Conservation (phyloP, 2,888 invertebrate species). For the Drosophila mayaguana region DNA sequence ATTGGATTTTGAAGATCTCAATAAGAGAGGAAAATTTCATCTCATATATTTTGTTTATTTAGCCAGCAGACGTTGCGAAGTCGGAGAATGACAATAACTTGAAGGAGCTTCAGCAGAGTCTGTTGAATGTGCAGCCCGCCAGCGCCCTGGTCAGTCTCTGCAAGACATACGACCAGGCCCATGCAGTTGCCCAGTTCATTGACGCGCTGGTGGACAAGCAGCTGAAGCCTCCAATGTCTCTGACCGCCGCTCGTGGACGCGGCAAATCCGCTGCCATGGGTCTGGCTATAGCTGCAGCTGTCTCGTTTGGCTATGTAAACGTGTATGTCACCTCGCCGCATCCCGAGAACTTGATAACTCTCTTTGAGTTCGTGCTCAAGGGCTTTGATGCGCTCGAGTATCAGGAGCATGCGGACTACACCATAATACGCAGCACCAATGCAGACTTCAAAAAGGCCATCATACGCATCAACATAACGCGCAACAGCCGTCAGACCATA, state of each 20-base stretch:
- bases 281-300: conserved; percentile 94
- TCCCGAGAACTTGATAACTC: conserved; percentile 98
- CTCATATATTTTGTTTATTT: neutral
- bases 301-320: conserved; percentile 93
- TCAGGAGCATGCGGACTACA: conserved; percentile 98
- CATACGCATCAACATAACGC: conserved; percentile 95
- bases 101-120: conserved; percentile 91
- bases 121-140: conserved; percentile 96
- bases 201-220: conserved; percentile 97
- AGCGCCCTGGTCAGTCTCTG: conserved; percentile 95
- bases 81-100: conserved; percentile 88
- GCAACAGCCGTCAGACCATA: conserved; percentile 96
- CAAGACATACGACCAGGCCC: conserved; percentile 97
- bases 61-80: conserved; percentile 82
- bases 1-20: too few species aligned
- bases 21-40: neutral
- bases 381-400: conserved; percentile 97
- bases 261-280: conserved; percentile 99
- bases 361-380: conserved; percentile 98
- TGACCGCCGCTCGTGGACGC: conserved; percentile 98
- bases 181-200: conserved; percentile 95
- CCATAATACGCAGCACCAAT: conserved; percentile 96
- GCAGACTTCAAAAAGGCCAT: conserved; percentile 98
- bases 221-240: conserved; percentile 93
- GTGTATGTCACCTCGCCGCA: conserved; percentile 99